Evolutionary conservation across 2,113 vertebrate genomes (phyloP), one percentile per base, ranked within the genome.

Genomic region (Plestiodon gilberti): DNA sequence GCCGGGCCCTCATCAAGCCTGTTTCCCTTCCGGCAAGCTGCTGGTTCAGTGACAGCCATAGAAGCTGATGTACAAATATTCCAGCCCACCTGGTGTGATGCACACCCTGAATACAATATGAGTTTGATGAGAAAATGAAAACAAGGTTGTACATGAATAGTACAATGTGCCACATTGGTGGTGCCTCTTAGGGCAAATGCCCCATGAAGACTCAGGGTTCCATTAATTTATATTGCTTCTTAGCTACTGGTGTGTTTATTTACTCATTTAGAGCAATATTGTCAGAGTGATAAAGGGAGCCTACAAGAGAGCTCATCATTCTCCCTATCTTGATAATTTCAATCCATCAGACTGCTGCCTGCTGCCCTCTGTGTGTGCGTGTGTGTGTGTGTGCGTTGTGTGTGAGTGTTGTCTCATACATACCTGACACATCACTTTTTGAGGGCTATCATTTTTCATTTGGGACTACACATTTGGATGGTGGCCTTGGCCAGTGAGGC

Each of bases 371-470:
- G 86, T 91, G 89, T 91, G 87, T 35, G 71, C 81, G 81, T 84
- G 73, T 92, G 86, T 52, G 82, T 43, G 30, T 67, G 65, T 70
- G 33, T 80, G 59, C 18, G 33, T 13, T 38, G 28, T 52, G 65
- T 35, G 48, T 62, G 38, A 89, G 7, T 3, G 85, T 83, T 1
- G 0, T 88, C 90, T 93, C 83, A 57, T 2, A 14, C 55, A 86
- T 86, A 90, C 91, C 88, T 92, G 90, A 91, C 91, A 91, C 86
- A 89, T 90, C 88, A 93, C 90, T 90, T 95, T 95, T 94, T 70
- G 83, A 90, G 89, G 83, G 85, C 84, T 90, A 91, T 93, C 83
- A 93, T 94, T 95, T 95, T 93, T 93, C 91, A 91, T 92, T 89
- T 90, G 14, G 87, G 78, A 92, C 90, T 93, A 82, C 82, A 67